These are phyloP conservation scores for Schrankia costaestrigalis DNA, from an alignment of 2,888 invertebrate species.

Conservation along the genomic window DNA sequence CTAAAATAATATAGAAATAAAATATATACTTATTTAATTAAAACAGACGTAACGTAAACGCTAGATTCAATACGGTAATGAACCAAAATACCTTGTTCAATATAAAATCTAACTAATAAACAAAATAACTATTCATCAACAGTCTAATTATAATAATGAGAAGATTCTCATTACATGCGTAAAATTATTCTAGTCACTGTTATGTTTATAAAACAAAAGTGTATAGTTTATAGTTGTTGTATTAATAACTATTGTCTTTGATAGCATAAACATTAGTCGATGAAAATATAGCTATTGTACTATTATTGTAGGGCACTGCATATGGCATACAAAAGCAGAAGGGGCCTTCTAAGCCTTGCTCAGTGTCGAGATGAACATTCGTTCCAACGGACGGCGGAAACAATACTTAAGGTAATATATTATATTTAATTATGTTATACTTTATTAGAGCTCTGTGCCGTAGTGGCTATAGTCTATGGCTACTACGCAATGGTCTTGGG, in stretches of 20 bases:
- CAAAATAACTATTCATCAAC: slow-evolving; percentile 10
- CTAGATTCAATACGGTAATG: too few relatives aligned
- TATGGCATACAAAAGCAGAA: slow-evolving; percentile 77
- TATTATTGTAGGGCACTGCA: slow-evolving; percentile 65
- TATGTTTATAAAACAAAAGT: slow-evolving; percentile 69
- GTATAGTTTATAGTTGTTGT: slow-evolving; percentile 67
- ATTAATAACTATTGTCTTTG: slow-evolving; percentile 74
- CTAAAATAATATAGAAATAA: too few relatives aligned
- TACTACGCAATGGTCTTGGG: too few relatives aligned
- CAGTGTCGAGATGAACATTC: slow-evolving; percentile 65
- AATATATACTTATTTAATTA: too few relatives aligned
- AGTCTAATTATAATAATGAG: slow-evolving; percentile 38
- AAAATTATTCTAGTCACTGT: slow-evolving; percentile 53
- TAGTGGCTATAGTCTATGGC: too few relatives aligned
- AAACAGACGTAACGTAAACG: too few relatives aligned
- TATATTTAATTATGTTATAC: neutral
- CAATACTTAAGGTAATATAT: slow-evolving; percentile 66
- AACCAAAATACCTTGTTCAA: too few relatives aligned
- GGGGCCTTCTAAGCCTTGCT: slow-evolving; percentile 62
- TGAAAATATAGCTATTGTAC: slow-evolving; percentile 59
- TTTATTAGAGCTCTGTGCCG: too few relatives aligned
- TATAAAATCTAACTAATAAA: too few relatives aligned
- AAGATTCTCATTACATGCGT: slow-evolving; percentile 45
- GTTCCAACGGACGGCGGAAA: slow-evolving; percentile 60
- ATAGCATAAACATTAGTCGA: slow-evolving; percentile 56